Base-by-base conservation (phyloP, 64 coral and sea anemone genomes). In the Stichodactyla helianthus region DNA sequence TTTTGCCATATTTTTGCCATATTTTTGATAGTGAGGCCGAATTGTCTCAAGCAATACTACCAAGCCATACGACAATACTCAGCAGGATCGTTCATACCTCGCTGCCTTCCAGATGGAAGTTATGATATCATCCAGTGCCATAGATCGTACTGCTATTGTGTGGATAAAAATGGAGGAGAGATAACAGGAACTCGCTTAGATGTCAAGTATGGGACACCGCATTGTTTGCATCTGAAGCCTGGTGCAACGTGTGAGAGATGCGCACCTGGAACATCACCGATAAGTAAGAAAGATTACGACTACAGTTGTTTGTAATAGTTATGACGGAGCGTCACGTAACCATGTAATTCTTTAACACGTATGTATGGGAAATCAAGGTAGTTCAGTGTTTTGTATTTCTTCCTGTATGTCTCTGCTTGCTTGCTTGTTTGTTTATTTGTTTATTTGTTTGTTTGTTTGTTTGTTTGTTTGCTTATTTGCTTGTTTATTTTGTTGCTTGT, bases 111-210 rank as follows among this genome's bases (percentile, higher is more conserved):
- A 16, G 87, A 92, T 82, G 94, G 94, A 53, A 90, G 88, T 85
- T 90, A 85, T n/a, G 59, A 86, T 1, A 82, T 82, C 7, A 67
- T 59, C 83, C 94, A 95, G 79, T 95, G 94, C 52, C 77, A 89
- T 54, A 65, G 71, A 6, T 77, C 59, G 54, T 92, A 89, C 53
- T 95, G 94, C 52, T 95, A 89, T 65, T 95, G 94, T 85, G 94
- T 92, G 13, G 79, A 95, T 53, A 6, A 83, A 59, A 87, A 79
- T 11, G 94, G 94, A 19, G 55, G 62, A 23, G 94, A 95, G 83
- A 83, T 86, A 55, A 70, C 87, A 9, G 81, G 88, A 20, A 77
- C 86, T 18, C 87, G 94, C 53, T 64, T 95, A 6, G 74, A 81
- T 54, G 68, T 86, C 58, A 91, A 84, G 86, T 91, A 86, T 71